A percentile compares a stretch with the other conserved stretches of the same genome.
Evolutionary conservation across 2,113 vertebrate species (phyloP).

Genomic region (Romanogobio albipinnatus): DNA sequence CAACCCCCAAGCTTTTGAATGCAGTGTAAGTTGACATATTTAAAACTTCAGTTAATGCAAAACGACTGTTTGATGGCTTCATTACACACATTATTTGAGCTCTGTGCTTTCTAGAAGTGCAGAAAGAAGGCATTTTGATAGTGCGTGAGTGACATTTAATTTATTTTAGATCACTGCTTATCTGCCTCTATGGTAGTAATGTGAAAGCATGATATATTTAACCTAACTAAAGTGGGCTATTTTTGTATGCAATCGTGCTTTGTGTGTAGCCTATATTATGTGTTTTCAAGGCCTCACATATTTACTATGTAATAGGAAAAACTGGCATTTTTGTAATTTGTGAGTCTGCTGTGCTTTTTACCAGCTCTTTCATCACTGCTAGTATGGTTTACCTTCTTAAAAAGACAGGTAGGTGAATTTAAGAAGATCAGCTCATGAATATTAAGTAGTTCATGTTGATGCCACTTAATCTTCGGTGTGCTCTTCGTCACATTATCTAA

Average conservation of each 20-base stretch:
- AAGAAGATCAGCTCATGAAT: background rate
- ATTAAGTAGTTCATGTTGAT: background rate
- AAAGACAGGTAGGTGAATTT: background rate
- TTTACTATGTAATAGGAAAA: background rate
- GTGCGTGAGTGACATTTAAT: background rate
- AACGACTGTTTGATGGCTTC: background rate
- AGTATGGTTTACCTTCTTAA: background rate
- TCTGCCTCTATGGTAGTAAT: slow-evolving; percentile 6
- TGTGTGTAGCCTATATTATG: background rate
- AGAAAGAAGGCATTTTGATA: background rate
- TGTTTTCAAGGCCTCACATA: background rate
- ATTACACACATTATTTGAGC: background rate
- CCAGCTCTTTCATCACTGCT: background rate
- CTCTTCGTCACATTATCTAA: background rate
- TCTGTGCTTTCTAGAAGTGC: background rate
- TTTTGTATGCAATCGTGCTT: background rate
- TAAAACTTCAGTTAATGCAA: background rate
- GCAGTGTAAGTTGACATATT: background rate
- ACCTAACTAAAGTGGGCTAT: background rate
- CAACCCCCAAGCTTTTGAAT: background rate
- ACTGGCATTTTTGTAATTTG: background rate
- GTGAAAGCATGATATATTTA: background rate
- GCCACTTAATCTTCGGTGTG: background rate
- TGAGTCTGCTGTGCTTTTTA: background rate
- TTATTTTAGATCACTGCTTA: background rate